Conservation (phyloP, 2,888 invertebrate species). For the Anthrax anthrax region DNA sequence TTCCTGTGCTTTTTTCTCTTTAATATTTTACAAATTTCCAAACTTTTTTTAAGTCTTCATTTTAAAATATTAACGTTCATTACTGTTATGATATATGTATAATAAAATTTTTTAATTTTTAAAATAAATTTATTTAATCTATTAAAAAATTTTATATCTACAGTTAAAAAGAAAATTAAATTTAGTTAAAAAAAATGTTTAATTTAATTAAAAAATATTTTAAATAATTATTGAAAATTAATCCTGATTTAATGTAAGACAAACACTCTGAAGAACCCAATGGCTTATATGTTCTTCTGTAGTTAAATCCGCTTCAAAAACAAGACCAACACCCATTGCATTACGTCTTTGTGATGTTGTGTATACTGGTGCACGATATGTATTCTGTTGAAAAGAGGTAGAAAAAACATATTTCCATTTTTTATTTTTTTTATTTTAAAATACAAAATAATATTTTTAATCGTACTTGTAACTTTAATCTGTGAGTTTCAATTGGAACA, state of each 20-base stretch:
- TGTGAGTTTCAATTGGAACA: constrained; percentile 70
- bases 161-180: no score
- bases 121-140: no score
- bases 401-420: no score
- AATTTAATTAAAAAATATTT: background rate
- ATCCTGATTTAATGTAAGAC: constrained; percentile 74
- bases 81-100: no score
- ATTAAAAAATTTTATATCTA: no score
- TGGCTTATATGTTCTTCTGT: constrained; percentile 72
- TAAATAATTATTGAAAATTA: constrained; percentile 21
- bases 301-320: constrained; percentile 76
- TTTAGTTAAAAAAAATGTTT: background rate
- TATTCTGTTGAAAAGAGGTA: constrained; percentile 50
- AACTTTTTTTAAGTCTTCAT: no score
- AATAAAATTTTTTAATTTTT: no score
- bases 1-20: no score
- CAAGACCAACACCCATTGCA: constrained; percentile 82
- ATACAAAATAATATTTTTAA: background rate
- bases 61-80: no score
- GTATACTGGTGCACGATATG: constrained; percentile 76
- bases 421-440: no score
- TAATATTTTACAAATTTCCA: no score
- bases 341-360: constrained; percentile 74
- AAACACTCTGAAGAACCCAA: constrained; percentile 84
- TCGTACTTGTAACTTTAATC: constrained; percentile 63